phyloP scores from a whole-genome alignment of 2,797 vertebrate species.

The Tragopan temminckii region DNA sequence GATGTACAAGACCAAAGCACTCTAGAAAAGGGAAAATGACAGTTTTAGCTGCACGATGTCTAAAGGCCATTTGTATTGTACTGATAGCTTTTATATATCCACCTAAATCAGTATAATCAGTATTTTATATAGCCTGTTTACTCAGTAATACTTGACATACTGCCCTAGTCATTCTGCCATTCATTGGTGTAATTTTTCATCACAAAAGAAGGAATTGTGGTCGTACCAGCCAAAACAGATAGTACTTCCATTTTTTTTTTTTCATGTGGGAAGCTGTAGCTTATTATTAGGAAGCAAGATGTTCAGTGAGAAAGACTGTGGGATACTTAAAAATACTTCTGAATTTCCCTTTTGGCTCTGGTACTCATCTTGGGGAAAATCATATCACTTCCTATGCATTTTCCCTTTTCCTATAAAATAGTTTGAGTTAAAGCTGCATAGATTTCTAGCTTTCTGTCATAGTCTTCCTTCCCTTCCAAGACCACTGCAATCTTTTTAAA shows the following conservation, averaged over 20 bases:
- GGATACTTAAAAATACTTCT: background rate
- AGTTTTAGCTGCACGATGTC: background rate
- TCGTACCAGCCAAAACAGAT: background rate
- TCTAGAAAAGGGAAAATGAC: background rate
- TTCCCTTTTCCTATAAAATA: background rate
- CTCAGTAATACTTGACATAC: background rate
- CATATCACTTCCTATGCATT: background rate
- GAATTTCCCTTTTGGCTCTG: background rate
- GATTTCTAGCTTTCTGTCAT: background rate
- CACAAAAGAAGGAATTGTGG: background rate
- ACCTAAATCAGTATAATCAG: background rate
- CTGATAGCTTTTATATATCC: background rate
- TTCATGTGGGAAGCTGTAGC: background rate
- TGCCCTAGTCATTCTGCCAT: background rate
- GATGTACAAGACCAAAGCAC: background rate
- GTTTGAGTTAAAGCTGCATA: background rate
- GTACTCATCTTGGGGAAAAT: background rate
- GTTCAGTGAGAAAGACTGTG: background rate
- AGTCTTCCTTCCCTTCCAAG: background rate
- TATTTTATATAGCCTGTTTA: background rate
- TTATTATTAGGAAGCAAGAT: background rate
- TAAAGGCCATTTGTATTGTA: background rate
- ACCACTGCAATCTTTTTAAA: background rate
- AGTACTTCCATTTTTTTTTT: background rate
- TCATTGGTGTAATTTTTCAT: background rate